Percentiles rank a stretch among this genome's conserved stretches.
Conservation (phyloP, 1,140 invertebrate genomes). For the Brachionus angularis region DNA sequence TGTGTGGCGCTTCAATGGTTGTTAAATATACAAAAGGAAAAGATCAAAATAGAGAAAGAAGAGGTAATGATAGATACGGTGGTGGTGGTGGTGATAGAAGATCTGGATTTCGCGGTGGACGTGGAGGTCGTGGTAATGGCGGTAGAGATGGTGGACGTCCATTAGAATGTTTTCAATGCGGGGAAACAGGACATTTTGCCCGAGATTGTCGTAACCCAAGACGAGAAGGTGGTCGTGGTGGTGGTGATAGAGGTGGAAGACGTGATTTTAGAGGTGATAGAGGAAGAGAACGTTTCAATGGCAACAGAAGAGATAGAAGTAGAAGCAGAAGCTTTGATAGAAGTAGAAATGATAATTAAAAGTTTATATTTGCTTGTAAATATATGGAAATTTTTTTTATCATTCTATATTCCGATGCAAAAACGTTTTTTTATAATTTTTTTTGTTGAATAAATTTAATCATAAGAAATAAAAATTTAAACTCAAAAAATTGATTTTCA, state of each 20-base stretch:
- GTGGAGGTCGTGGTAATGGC: not conserved
- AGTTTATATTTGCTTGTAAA: too few species aligned
- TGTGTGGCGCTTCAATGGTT: conserved; percentile 38
- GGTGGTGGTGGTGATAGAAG: too few species aligned
- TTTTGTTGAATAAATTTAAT: too few species aligned
- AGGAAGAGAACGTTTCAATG: not conserved
- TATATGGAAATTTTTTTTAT: too few species aligned
- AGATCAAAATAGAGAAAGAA: not conserved
- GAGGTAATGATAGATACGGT: conserved; percentile 4
- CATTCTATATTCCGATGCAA: too few species aligned
- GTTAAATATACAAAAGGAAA: conserved; percentile 33
- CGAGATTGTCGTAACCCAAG: conserved; percentile 66
- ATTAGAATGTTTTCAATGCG: conserved; percentile 76
- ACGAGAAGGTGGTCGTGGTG: conserved; percentile 6
- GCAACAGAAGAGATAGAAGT: not conserved
- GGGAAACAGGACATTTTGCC: conserved; percentile 82
- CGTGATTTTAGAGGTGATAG: not conserved
- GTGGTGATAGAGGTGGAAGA: not conserved
- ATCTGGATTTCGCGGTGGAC: too few species aligned
- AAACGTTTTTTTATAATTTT: too few species aligned
- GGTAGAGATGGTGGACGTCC: conserved; percentile 3
- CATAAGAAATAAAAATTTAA: too few species aligned
- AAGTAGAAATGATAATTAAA: not conserved
- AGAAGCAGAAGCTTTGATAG: not conserved
- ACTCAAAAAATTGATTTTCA: too few species aligned